Conservation (phyloP, 2,113 vertebrate genomes). For the Anguilla japonica region DNA sequence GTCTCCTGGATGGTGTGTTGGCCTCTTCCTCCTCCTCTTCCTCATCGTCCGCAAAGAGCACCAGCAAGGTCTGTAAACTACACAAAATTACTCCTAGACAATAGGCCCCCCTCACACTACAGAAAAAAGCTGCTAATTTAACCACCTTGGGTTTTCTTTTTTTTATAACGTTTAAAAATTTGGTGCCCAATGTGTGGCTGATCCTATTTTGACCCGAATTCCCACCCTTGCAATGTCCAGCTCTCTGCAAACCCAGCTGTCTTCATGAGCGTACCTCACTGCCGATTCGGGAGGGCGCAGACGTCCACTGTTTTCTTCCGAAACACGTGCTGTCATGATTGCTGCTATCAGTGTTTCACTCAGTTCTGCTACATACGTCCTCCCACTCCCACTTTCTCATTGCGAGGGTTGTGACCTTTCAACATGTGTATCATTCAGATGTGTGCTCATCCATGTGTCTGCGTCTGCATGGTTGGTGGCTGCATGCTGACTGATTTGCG, state of each 20-base stretch:
- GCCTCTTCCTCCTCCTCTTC: constrained; percentile 32
- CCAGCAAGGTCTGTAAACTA: constrained; percentile 50
- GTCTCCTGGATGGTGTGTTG: constrained; percentile 79
- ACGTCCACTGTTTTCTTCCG: too few relatives aligned
- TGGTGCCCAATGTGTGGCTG: too few relatives aligned
- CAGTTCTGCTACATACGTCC: not conserved
- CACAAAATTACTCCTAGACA: not conserved
- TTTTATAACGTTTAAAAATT: too few relatives aligned
- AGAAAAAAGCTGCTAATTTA: not conserved
- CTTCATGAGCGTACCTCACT: too few relatives aligned
- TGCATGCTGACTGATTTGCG: not conserved
- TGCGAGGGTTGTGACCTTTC: too few relatives aligned
- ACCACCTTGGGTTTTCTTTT: too few relatives aligned
- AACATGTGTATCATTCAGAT: not conserved
- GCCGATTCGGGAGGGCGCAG: too few relatives aligned
- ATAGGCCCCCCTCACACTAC: not conserved
- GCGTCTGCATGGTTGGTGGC: too few relatives aligned
- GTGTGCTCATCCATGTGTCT: not conserved
- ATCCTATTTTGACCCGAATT: not conserved
- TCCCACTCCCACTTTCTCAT: not conserved
- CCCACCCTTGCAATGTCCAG: not conserved
- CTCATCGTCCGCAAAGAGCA: constrained; percentile 39
- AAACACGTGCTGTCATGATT: not conserved
- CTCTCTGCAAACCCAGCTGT: too few relatives aligned
- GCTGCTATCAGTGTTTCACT: not conserved